phyloP scores from a whole-genome alignment of 2,888 invertebrate species.

The Iphiclides podalirius region DNA sequence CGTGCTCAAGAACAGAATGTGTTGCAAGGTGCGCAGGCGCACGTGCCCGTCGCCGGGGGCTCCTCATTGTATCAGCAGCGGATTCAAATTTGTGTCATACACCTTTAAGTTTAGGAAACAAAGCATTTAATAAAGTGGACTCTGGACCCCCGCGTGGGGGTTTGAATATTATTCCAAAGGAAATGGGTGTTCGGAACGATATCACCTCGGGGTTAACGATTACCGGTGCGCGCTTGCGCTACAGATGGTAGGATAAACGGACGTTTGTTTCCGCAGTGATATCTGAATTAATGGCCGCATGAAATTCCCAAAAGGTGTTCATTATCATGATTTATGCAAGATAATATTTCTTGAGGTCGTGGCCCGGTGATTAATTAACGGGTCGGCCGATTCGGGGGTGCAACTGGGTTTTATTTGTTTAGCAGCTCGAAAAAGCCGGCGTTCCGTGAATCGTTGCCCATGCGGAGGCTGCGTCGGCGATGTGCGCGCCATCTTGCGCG shows the following conservation, averaged over 20 bases:
- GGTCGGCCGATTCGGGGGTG: not conserved
- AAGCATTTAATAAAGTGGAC: constrained; percentile 62
- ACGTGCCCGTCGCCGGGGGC: constrained; percentile 73
- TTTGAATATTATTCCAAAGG: constrained; percentile 73
- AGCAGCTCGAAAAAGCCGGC: no score
- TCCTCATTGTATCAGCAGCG: constrained; percentile 65
- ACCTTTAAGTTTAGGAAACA: constrained; percentile 60
- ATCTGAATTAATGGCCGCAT: constrained; percentile 79
- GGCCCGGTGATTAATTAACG: constrained; percentile 19
- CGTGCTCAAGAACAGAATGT: constrained; percentile 50
- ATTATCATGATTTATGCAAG: constrained; percentile 79
- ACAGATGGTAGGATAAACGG: constrained; percentile 78
- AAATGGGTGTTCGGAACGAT: constrained; percentile 79
- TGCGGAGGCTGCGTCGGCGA: constrained; percentile 31
- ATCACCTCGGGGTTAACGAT: constrained; percentile 81
- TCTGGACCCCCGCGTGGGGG: constrained; percentile 62
- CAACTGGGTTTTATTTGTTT: not conserved
- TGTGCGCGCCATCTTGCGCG: constrained; percentile 22
- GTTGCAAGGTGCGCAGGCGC: constrained; percentile 75
- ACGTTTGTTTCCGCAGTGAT: constrained; percentile 81
- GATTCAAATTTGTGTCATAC: constrained; percentile 77
- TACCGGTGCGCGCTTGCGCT: constrained; percentile 76
- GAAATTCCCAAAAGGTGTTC: constrained; percentile 78
- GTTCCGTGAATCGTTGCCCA: constrained; percentile 24
- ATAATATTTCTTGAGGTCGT: constrained; percentile 57